Evolutionary conservation across 2,113 vertebrate genomes (phyloP).

Genomic region (Alces alces): DNA sequence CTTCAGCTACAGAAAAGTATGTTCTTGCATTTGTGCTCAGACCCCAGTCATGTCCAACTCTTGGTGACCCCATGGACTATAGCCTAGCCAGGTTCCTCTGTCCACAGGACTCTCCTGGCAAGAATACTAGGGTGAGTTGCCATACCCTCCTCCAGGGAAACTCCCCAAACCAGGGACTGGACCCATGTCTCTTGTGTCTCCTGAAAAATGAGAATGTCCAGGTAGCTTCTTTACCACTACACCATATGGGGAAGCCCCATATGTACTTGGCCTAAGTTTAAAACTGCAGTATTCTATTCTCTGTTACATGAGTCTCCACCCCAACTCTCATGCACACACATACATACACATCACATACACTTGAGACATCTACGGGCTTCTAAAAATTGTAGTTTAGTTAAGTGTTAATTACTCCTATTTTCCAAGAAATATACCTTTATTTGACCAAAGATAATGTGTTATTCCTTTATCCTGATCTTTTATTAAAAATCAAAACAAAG

Average conservation of each 20-base stretch:
- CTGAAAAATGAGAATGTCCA: not conserved
- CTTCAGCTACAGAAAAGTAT: not conserved
- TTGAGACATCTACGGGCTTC: not conserved
- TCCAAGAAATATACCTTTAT: not conserved
- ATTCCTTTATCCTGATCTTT: not conserved
- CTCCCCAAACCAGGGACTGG: not conserved
- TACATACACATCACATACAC: not conserved
- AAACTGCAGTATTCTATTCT: not conserved
- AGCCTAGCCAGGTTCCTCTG: not conserved
- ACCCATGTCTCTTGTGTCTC: not conserved
- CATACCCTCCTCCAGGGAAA: not conserved
- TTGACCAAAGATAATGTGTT: not conserved
- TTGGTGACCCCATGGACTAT: not conserved
- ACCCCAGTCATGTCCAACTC: not conserved
- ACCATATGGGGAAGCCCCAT: not conserved
- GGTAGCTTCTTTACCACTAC: not conserved
- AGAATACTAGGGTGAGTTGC: not conserved
- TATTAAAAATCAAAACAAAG: not conserved
- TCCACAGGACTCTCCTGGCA: not conserved
- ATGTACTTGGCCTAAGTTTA: not conserved
- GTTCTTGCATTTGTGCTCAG: not conserved
- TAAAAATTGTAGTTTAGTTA: not conserved
- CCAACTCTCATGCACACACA: not conserved
- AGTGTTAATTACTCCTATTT: not conserved
- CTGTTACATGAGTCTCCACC: not conserved